Conservation (phyloP, 2,797 vertebrate genomes). For the Pseudochirops corinnae region DNA sequence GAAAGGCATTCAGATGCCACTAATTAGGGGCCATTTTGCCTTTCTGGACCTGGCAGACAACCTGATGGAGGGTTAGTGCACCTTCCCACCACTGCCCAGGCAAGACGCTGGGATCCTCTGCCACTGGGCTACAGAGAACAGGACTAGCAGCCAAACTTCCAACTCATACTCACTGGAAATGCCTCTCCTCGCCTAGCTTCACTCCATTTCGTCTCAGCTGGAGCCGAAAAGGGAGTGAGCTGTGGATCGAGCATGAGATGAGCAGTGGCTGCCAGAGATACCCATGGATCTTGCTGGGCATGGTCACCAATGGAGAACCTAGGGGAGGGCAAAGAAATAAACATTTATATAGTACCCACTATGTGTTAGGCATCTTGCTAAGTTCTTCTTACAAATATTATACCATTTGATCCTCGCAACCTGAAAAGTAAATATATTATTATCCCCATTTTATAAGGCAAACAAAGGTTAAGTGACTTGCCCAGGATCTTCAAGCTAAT, state of each 20-base stretch:
- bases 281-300: constrained; percentile 89
- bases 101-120: neutral
- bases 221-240: constrained; percentile 91
- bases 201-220: constrained; percentile 88
- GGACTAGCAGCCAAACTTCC: neutral
- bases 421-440: neutral
- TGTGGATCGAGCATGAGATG: constrained; percentile 91
- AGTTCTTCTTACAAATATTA: neutral
- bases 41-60: too few relatives aligned
- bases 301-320: constrained; percentile 85
- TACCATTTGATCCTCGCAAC: neutral
- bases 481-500: neutral
- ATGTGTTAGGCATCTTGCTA: neutral
- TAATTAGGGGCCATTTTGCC: neutral
- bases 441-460: neutral
- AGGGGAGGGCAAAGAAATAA: neutral
- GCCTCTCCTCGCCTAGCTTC: constrained; percentile 88
- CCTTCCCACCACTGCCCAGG: neutral
- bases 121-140: fast-evolving
- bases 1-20: neutral
- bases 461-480: neutral
- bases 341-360: neutral
- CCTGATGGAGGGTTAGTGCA: neutral
- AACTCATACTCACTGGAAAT: constrained; percentile 87
- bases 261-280: constrained; percentile 87